Percentiles rank a stretch among this genome's conserved stretches.
phyloP scores from a whole-genome alignment of 2,797 vertebrate species.

The Simalia tracyae region DNA sequence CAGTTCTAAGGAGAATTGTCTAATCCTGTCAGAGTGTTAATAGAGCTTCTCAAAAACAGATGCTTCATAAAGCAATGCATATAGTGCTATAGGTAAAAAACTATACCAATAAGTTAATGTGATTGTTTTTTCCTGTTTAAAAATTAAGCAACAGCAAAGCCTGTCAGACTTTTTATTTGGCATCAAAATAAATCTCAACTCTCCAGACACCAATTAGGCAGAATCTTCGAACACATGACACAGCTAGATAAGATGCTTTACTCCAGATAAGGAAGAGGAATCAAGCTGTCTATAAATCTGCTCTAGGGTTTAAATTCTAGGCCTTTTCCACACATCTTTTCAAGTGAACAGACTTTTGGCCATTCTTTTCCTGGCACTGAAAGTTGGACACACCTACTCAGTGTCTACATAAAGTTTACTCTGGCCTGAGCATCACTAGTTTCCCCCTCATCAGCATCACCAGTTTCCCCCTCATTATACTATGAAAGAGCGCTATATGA shows the following conservation, averaged over 20 bases:
- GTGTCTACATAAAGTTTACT: background rate
- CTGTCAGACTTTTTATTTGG: background rate
- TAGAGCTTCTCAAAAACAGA: constrained; percentile 48
- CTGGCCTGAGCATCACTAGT: background rate
- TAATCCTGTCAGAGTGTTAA: constrained; percentile 67
- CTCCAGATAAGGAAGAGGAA: background rate
- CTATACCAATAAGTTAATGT: constrained; percentile 9
- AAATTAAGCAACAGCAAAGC: constrained; percentile 28
- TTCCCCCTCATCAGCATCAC: background rate
- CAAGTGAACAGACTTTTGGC: background rate
- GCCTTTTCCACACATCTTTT: background rate
- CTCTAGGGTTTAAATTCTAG: background rate
- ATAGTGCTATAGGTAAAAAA: constrained; percentile 43
- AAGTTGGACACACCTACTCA: background rate
- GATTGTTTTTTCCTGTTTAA: constrained; percentile 27
- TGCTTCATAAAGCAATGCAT: constrained; percentile 37
- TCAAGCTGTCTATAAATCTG: background rate
- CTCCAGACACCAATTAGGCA: background rate
- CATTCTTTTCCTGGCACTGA: background rate
- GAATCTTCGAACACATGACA: background rate
- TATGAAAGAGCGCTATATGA: background rate
- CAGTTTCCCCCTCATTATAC: background rate
- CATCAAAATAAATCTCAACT: background rate
- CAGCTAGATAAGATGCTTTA: background rate
- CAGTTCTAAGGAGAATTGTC: constrained; percentile 63